Evolutionary conservation across 1,140 invertebrate species (phyloP), one percentile per base, ranked within the genome.

Genomic region (Neotoxoptera formosana): DNA sequence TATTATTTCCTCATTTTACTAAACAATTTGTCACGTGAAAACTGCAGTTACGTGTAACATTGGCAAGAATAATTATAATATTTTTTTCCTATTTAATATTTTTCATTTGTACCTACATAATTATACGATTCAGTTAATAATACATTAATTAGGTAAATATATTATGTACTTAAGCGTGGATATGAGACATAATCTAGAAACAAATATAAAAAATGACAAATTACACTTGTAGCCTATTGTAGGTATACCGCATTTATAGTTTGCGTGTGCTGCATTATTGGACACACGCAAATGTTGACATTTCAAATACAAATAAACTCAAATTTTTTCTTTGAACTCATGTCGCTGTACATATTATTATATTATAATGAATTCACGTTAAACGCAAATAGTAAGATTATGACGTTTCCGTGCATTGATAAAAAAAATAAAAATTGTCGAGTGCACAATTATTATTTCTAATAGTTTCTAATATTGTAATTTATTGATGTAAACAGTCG

Each of bases 251-350:
- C 1, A 30, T 47, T 47, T 51, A 51, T 3, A 36, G 83, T 53
- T 89, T 20, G 47, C 87, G 87, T 89, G 87, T 36, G n/a, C n/a
- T n/a, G n/a, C n/a, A n/a, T 20, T 53, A 89, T 30, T 36, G 7
- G 34, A 9, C n/a, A 89, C 88, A 56, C 48, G 87, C 48, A 89
- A 89, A 53, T 89, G 47, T 89, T 36, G 17, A 89, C 48, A 89
- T 89, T 56, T 23, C 34, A 25, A 56, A 89, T 36, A 36, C 51
- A 21, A 89, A 89, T 56, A 56, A 89, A 89, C 17, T 20, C 87
- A 34, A 21, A 51, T 53, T 34, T 53, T 89, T 36, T 89, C 41
- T 30, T 25, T 17, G 11, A 47, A 7, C 20, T 87, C 30, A 17
- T 47, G 25, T 47, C 36, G 34, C 23, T 23, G 7, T n/a, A 48